phyloP scores from a whole-genome alignment of 2,113 vertebrate species.

The Gavia stellata region DNA sequence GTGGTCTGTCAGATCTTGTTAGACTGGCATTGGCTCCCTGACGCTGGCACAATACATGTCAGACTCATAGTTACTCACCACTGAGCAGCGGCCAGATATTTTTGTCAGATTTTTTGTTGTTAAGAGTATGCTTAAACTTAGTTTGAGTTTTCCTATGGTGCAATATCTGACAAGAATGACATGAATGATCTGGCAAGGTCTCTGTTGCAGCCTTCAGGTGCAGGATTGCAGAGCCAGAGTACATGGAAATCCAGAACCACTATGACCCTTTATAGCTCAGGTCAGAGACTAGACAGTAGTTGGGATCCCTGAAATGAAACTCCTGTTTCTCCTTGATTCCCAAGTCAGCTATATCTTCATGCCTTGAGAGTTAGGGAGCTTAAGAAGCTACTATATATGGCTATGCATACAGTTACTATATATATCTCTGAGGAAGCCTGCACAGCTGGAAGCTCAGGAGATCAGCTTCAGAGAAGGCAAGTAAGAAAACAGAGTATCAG shows the following conservation, averaged over 20 bases:
- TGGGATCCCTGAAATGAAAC: not conserved
- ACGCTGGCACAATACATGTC: fast-evolving
- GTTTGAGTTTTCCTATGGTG: not conserved
- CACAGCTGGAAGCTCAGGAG: not conserved
- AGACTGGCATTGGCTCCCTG: not conserved
- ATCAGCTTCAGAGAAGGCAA: not conserved
- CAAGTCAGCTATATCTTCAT: not conserved
- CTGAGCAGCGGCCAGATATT: not conserved
- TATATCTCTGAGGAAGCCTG: not conserved
- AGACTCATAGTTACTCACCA: not conserved
- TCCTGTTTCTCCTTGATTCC: not conserved
- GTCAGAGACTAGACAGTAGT: not conserved
- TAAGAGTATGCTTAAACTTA: not conserved
- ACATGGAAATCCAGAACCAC: not conserved
- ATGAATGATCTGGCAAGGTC: not conserved
- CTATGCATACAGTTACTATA: not conserved
- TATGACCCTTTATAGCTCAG: not conserved
- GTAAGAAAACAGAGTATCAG: not conserved
- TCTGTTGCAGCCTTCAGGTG: not conserved
- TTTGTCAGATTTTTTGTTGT: not conserved
- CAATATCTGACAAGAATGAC: not conserved
- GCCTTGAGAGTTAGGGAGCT: not conserved
- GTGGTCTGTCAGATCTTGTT: not conserved
- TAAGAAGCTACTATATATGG: not conserved
- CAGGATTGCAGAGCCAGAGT: no score